A percentile compares a stretch with the other conserved stretches of the same genome.
phyloP scores from a whole-genome alignment of 2,113 vertebrate genomes.

The Thomomys bottae region DNA sequence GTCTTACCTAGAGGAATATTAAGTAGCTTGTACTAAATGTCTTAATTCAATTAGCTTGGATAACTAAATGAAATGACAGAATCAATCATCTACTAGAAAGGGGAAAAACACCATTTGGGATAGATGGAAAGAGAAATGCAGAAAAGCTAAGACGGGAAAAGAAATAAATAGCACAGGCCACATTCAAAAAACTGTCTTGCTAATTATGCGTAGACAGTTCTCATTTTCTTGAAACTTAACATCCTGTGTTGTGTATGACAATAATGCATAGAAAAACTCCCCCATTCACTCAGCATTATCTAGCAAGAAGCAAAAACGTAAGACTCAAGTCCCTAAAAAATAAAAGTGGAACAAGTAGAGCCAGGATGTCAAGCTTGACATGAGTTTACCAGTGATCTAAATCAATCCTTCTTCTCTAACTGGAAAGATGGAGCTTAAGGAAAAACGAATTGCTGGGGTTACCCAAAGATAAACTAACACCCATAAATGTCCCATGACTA shows the following conservation, averaged over 20 bases:
- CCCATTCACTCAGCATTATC: background rate
- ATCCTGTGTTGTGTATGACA: background rate
- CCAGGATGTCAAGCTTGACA: background rate
- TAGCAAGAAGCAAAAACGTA: constrained; percentile 27
- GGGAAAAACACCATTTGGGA: background rate
- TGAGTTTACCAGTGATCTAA: constrained; percentile 5
- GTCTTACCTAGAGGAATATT: constrained; percentile 13
- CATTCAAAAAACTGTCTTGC: background rate
- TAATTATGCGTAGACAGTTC: background rate
- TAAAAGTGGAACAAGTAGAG: background rate
- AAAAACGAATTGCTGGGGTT: background rate
- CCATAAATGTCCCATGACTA: background rate
- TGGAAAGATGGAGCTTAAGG: background rate
- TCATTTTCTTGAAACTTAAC: constrained; percentile 19
- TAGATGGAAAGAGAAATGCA: background rate
- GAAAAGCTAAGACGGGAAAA: background rate
- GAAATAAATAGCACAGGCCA: background rate
- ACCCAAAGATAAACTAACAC: background rate
- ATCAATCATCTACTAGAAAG: background rate
- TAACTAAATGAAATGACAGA: constrained; percentile 1
- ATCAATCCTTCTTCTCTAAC: constrained; percentile 24
- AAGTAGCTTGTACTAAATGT: background rate
- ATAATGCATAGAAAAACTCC: background rate
- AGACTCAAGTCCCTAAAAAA: background rate
- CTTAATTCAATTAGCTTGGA: background rate